Conservation (phyloP, 92 coral and sea anemone genomes). For the Actinernus sp. region DNA sequence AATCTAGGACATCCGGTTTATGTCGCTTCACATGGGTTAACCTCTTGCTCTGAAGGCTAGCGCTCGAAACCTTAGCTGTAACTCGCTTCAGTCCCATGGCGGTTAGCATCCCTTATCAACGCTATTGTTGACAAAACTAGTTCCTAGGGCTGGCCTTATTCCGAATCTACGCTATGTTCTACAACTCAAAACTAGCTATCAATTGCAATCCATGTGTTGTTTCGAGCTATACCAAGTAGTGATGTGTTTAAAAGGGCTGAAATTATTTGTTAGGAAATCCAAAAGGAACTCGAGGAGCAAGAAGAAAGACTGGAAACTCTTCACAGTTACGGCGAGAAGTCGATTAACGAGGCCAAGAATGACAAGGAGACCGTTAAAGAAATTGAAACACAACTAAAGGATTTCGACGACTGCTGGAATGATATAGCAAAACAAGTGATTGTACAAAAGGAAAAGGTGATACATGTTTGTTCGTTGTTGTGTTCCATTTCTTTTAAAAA, state of each 20-base stretch:
- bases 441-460: constrained; percentile 85
- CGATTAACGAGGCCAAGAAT: constrained; percentile 54
- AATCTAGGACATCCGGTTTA: too few relatives aligned
- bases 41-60: too few relatives aligned
- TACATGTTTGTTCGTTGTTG: too few relatives aligned
- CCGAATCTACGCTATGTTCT: too few relatives aligned
- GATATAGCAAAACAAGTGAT: constrained; percentile 76
- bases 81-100: too few relatives aligned
- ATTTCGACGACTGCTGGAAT: constrained; percentile 93
- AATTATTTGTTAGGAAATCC: constrained; percentile 75
- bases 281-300: constrained; percentile 75
- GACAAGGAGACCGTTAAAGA: constrained; percentile 70
- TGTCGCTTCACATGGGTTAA: too few relatives aligned
- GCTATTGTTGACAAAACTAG: too few relatives aligned
- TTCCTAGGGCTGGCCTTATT: too few relatives aligned
- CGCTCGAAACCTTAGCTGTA: too few relatives aligned
- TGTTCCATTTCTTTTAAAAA: too few relatives aligned
- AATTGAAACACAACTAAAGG: constrained; percentile 78
- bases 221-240: background rate
- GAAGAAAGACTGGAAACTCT: constrained; percentile 70
- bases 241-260: background rate
- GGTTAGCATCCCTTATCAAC: too few relatives aligned
- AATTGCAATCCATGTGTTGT: background rate
- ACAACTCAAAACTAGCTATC: too few relatives aligned
- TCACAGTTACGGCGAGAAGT: constrained; percentile 68